Base-by-base conservation (phyloP, 1,140 invertebrate species). In the Atta texana region DNA sequence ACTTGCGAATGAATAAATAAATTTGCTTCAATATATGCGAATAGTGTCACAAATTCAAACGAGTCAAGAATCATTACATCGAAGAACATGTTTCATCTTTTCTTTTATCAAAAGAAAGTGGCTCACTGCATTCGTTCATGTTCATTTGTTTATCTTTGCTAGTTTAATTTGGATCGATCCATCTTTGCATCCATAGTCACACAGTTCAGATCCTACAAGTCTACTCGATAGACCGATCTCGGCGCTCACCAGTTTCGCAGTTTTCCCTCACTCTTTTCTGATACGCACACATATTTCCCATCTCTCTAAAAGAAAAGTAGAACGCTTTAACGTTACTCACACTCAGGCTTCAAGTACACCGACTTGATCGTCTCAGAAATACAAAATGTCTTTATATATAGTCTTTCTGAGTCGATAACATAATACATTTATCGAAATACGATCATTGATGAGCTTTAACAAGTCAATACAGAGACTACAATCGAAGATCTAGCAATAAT, bases 381-480 rank as follows among this genome's bases (percentile, higher is more conserved):
- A 66, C 10, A 18, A 68, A 66, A 39, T 66, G 10, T 6, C 6
- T 51, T 4, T 69, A 39, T 44, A 39, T 49, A 6, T 39, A 49
- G 6, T 55, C 10, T 31, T 55, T 74, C 18, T 2, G 28, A 74
- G 28, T 55, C 16, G 14, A 3, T 31, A 55, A 74, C 10, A 55
- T 21, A 53, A 53, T 28, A 16, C 14, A 24, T 21, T 55, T 24
- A n/a, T 76, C n/a, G 39, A 76, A 39, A 28, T 39, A 63, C 21
- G 14, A 77, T 77, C 39, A 77, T 63, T 57, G 21, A 21, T 61
- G 55, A 34, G 16, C 34, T 77, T 77, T 63, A 63, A 44, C 57
- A 24, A 18, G 18, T 77, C 75, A 39, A 77, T 49, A 24, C 16
- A 10, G 21, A 76, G 7, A 18, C 14, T 44, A 55, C 51, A 55